Evolutionary conservation across 1,140 invertebrate species (phyloP), one percentile per base, ranked within the genome.

Genomic region (Panagrolaimus sp.): DNA sequence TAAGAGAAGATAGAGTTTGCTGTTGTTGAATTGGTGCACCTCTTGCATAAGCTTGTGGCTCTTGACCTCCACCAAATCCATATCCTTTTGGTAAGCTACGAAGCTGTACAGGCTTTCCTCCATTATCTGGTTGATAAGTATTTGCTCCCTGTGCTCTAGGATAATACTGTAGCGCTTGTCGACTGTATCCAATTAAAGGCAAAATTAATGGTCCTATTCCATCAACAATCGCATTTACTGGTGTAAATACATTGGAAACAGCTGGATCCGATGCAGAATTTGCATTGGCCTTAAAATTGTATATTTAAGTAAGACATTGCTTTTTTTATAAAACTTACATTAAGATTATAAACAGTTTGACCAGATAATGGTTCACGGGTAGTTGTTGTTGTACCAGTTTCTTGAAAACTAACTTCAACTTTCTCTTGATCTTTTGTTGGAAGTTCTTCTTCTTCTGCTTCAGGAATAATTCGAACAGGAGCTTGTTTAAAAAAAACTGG

Each of bases 381-480:
- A 20, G 51, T 20, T 25, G 51, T 57, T 57, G 51, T 20, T 25
- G 13, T 13, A 8, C 27, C 51, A 20, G 20, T 27, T 25, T 57
- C 27, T 57, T 57, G 51, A 27, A 57, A 57, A 16, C 51, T 57
- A 16, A 25, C 20, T 20, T 57, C 51, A 11, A 57, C 51, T 5
- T 38, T 38, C 7, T 38, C 31, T 38, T 38, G 31, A 38, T 7
- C 7, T 38, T 38, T 38, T 38, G 51, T 20, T 57, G 11, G 20
- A 16, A 25, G 20, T n/a, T 57, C 51, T 57, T 57, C 51, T 57
- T 57, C 51, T 23, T 57, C 51, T 20, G 51, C 51, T 57, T 57
- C 51, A 13, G 51, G 51, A 57, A 57, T n/a, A n/a, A n/a, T 57
- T 11, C 20, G 27, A 57, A 16, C 31, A 38, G 31, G 31, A 4